Conservation (phyloP, 2,113 vertebrate genomes). For the Laticauda laticaudata region DNA sequence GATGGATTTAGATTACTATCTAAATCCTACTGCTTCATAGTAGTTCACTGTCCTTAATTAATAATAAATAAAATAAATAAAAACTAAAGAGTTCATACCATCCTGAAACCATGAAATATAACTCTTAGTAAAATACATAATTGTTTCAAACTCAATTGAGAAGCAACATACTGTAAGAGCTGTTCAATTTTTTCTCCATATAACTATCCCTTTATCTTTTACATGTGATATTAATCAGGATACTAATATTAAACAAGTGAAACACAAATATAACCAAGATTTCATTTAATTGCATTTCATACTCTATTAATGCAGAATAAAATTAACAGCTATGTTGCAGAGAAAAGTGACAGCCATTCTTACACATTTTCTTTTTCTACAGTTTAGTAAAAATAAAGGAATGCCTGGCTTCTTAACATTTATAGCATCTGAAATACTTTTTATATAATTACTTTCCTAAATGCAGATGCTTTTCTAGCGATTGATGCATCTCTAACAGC, state of each 20-base stretch:
- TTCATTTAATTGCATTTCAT: slow-evolving; percentile 8
- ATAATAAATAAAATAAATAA: slow-evolving; percentile 35
- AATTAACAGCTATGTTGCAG: background rate
- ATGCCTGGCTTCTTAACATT: background rate
- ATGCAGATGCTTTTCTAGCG: background rate
- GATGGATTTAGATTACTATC: background rate
- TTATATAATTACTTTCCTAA: background rate
- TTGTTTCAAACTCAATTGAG: background rate
- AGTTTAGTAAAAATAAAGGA: background rate
- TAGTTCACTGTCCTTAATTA: slow-evolving; percentile 8
- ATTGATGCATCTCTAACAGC: background rate
- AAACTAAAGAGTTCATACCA: slow-evolving; percentile 2
- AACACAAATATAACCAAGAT: slow-evolving; percentile 16
- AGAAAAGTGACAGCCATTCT: background rate
- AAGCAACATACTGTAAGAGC: background rate
- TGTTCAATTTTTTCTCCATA: background rate
- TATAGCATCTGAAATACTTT: background rate
- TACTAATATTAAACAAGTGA: background rate
- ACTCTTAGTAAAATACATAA: background rate
- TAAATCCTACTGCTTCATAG: background rate
- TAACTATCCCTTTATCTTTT: background rate
- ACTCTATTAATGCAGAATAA: background rate
- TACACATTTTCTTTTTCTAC: background rate
- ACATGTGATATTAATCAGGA: background rate
- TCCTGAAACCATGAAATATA: slow-evolving; percentile 13